Evolutionary conservation across 2,888 invertebrate species (phyloP).

Genomic region (Cantharis nigra): DNA sequence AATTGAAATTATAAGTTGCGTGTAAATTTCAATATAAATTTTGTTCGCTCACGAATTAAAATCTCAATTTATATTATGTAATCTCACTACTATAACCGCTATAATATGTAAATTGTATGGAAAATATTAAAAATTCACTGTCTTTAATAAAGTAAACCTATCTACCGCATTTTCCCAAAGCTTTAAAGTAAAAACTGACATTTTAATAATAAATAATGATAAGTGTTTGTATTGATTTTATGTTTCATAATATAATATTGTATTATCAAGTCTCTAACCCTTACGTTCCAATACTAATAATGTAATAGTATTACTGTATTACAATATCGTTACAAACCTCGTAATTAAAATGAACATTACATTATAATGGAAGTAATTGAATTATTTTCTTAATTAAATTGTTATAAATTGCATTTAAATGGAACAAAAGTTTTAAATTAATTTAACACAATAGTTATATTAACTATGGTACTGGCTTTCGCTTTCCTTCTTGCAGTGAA

Average conservation of each 20-base stretch:
- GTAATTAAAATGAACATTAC: not conserved
- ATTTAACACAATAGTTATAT: not conserved
- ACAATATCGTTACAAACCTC: conserved; percentile 1
- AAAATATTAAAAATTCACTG: no score
- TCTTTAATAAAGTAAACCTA: not conserved
- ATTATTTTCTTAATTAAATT: not conserved
- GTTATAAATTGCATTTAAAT: not conserved
- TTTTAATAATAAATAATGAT: not conserved
- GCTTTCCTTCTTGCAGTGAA: not conserved
- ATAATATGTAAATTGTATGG: not conserved
- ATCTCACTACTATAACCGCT: not conserved
- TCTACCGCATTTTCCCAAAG: not conserved
- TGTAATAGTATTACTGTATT: not conserved
- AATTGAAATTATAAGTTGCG: not conserved
- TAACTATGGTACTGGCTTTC: not conserved
- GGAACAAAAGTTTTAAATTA: not conserved
- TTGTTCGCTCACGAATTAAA: not conserved
- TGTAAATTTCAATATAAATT: not conserved
- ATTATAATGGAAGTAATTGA: not conserved
- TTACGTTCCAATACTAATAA: not conserved
- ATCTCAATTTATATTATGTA: not conserved
- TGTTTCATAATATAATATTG: not conserved
- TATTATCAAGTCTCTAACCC: not conserved
- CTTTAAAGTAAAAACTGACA: not conserved
- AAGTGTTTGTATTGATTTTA: not conserved